phyloP scores from a whole-genome alignment of 2,113 vertebrate species.

The Psittacara wagleri region DNA sequence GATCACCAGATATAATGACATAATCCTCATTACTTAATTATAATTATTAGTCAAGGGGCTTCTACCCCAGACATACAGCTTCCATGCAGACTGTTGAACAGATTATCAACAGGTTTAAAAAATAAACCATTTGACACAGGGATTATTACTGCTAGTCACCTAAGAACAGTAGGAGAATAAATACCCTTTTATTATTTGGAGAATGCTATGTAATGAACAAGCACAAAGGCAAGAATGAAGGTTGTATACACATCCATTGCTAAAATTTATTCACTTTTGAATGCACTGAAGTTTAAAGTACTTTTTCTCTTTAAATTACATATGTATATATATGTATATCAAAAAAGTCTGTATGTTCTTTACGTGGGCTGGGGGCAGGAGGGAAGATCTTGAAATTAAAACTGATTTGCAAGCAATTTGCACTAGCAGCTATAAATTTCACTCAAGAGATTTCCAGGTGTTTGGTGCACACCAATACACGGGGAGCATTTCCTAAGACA shows the following conservation, averaged over 20 bases:
- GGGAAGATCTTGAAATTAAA: neutral
- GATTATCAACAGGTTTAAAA: slow-evolving; percentile 16
- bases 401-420: neutral
- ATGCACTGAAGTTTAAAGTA: neutral
- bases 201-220: neutral
- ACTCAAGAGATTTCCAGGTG: neutral
- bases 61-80: neutral
- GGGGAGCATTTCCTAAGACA: neutral
- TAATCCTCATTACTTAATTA: slow-evolving; percentile 58
- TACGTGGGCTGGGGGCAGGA: neutral
- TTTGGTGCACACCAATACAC: neutral
- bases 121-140: neutral
- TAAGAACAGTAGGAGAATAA: neutral
- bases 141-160: neutral
- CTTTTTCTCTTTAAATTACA: neutral
- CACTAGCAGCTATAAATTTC: neutral
- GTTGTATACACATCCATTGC: neutral
- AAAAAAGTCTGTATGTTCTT: neutral
- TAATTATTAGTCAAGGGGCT: slow-evolving; percentile 32
- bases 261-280: neutral
- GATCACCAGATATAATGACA: slow-evolving; percentile 34
- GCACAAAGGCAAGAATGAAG: neutral
- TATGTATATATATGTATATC: neutral
- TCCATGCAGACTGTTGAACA: neutral
- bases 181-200: neutral